A percentile compares a stretch with the other conserved stretches of the same genome.
Conservation (phyloP, 2,113 vertebrate genomes). For the Pantherophis guttatus region DNA sequence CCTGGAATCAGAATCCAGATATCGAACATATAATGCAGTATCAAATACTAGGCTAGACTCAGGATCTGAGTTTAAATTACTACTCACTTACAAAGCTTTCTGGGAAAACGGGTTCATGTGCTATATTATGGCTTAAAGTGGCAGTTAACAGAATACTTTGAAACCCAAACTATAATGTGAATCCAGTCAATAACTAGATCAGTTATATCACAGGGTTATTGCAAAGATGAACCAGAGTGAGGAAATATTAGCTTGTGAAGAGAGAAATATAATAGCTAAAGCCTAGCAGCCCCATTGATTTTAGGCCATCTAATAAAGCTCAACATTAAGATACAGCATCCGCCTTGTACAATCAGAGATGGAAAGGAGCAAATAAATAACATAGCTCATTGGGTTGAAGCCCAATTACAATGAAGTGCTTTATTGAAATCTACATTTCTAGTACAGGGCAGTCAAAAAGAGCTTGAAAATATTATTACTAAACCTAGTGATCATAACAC, state of each 20-base stretch:
- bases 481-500: not conserved
- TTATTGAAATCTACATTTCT: not conserved
- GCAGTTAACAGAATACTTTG: not conserved
- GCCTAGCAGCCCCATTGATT: not conserved
- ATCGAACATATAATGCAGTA: not conserved
- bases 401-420: not conserved
- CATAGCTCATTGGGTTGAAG: not conserved
- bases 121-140: not conserved
- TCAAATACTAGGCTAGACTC: not conserved
- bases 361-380: not conserved
- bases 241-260: not conserved
- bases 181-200: not conserved
- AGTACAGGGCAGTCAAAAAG: not conserved
- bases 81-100: not conserved
- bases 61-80: not conserved
- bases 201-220: not conserved
- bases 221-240: not conserved
- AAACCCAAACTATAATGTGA: not conserved
- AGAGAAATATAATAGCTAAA: not conserved
- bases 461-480: not conserved
- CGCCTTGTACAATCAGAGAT: not conserved
- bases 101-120: not conserved
- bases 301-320: not conserved
- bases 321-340: not conserved
- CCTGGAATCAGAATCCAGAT: not conserved